Evolutionary conservation across 1,140 invertebrate species (phyloP).

Genomic region (Parapsyche elsis): DNA sequence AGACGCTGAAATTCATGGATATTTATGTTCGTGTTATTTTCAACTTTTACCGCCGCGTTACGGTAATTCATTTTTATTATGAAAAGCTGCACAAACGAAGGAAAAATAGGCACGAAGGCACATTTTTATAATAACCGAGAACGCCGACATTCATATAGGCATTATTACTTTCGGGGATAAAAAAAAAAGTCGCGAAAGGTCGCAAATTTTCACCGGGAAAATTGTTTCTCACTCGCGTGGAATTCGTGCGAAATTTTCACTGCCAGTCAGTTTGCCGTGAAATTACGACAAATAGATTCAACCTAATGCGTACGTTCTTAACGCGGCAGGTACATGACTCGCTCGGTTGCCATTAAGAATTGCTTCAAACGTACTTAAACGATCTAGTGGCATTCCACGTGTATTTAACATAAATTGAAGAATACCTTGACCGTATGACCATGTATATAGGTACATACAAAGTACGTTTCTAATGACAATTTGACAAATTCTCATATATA

Average conservation of each 20-base stretch:
- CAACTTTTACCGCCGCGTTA: slow-evolving; percentile 20
- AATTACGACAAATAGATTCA: background rate
- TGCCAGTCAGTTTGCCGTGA: background rate
- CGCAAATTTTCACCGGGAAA: background rate
- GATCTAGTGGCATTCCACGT: background rate
- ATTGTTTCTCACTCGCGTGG: background rate
- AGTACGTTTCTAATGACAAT: too few species aligned
- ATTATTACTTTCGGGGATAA: background rate
- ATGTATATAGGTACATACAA: too few species aligned
- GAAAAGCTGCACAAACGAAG: slow-evolving; percentile 29
- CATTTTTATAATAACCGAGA: slow-evolving; percentile 30
- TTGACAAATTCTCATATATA: too few species aligned
- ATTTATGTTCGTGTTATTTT: slow-evolving; percentile 32
- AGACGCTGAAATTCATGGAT: slow-evolving; percentile 28
- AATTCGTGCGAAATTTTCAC: background rate
- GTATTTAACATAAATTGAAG: background rate
- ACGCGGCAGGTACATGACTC: background rate
- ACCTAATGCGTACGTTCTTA: too few species aligned
- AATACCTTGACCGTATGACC: too few species aligned
- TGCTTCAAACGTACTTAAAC: background rate
- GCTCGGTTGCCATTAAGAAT: background rate
- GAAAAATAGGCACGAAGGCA: slow-evolving; percentile 16
- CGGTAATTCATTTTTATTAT: slow-evolving; percentile 33
- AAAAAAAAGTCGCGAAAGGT: slow-evolving; percentile 5
- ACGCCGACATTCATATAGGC: background rate